These are phyloP conservation scores for Aphelocoma californica DNA, from an alignment of 2,797 vertebrate species.

Conservation along the genomic window DNA sequence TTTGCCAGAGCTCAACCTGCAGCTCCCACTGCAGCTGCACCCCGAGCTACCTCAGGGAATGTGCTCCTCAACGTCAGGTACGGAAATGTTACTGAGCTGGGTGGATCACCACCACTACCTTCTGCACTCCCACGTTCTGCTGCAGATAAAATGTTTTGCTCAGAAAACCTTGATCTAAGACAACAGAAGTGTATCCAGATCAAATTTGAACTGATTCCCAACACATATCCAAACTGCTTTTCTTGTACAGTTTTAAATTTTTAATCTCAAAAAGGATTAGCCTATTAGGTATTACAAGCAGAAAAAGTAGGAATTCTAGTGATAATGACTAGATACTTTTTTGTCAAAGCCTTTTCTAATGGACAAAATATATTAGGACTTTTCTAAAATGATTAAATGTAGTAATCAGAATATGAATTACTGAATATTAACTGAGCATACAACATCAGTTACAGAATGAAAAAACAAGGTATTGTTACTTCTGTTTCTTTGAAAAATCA, in stretches of 20 bases:
- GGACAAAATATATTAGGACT: not conserved
- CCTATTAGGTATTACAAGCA: not conserved
- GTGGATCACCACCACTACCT: not conserved
- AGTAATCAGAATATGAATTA: not conserved
- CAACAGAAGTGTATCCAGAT: not conserved
- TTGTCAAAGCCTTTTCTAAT: not conserved
- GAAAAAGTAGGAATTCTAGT: not conserved
- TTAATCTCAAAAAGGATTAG: not conserved
- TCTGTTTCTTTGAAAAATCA: constrained; percentile 14
- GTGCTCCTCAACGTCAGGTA: not conserved
- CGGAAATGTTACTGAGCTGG: not conserved
- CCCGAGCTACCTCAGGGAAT: not conserved
- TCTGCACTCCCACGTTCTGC: not conserved
- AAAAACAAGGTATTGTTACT: not conserved
- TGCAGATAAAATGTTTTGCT: not conserved
- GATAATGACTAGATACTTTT: not conserved
- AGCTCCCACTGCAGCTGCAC: not conserved
- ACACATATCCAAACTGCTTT: not conserved
- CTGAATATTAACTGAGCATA: not conserved
- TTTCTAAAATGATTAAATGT: not conserved
- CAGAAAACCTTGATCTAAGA: not conserved
- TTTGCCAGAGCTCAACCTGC: not conserved
- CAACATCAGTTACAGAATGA: not conserved
- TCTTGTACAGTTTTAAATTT: not conserved
- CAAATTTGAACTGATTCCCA: not conserved